phyloP scores from a whole-genome alignment of 2,113 vertebrate species.

The Zosterops hypoxanthus region DNA sequence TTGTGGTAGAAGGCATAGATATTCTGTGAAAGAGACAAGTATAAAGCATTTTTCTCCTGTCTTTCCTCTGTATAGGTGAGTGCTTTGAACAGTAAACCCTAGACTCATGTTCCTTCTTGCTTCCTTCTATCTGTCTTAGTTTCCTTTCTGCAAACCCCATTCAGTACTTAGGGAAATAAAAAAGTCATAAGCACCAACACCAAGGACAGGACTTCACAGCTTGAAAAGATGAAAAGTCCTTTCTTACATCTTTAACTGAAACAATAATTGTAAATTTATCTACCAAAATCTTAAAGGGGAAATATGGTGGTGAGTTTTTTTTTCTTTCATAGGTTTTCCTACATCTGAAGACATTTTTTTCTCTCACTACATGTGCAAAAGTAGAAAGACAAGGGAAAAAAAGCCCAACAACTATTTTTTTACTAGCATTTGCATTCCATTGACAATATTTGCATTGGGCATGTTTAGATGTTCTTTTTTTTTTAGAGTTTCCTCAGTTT shows the following conservation, averaged over 20 bases:
- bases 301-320: neutral
- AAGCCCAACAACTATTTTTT: neutral
- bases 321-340: neutral
- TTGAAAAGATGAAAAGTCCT: neutral
- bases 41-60: neutral
- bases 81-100: neutral
- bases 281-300: neutral
- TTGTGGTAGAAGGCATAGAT: neutral
- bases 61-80: neutral
- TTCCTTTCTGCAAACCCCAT: neutral
- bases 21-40: neutral
- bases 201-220: neutral
- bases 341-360: neutral
- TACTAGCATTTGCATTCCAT: neutral
- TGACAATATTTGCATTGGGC: slow-evolving; percentile 21
- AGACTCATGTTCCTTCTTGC: neutral
- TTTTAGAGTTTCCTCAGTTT: neutral
- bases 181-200: neutral
- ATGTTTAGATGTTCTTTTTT: slow-evolving; percentile 13
- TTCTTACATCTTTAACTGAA: neutral
- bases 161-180: neutral
- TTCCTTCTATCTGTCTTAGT: neutral
- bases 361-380: neutral
- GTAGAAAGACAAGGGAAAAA: neutral
- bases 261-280: neutral